Evolutionary conservation across 2,888 invertebrate species (phyloP).

Genomic region (Tanytarsus gracilentus): DNA sequence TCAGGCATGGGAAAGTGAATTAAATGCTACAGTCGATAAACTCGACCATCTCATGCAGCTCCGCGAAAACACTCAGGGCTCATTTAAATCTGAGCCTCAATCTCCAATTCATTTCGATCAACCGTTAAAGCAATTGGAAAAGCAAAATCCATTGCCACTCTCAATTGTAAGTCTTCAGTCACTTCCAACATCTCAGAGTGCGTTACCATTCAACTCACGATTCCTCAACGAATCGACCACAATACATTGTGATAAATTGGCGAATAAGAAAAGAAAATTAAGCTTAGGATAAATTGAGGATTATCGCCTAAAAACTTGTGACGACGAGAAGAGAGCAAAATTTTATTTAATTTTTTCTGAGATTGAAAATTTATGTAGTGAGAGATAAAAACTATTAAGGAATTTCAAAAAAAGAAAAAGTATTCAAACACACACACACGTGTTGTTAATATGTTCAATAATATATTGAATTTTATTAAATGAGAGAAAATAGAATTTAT

Average conservation of each 20-base stretch:
- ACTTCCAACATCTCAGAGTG: conserved; percentile 38
- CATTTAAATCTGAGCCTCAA: conserved; percentile 33
- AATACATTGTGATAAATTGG: conserved; percentile 22
- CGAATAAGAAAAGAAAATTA: conserved; percentile 22
- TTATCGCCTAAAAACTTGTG: neutral
- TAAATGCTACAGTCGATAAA: conserved; percentile 69
- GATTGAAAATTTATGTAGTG: no score
- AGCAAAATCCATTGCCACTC: conserved; percentile 40
- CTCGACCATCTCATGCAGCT: conserved; percentile 62
- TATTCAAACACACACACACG: no score
- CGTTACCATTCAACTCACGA: conserved; percentile 5
- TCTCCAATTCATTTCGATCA: conserved; percentile 38
- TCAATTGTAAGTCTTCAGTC: conserved; percentile 44
- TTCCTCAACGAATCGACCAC: conserved; percentile 4
- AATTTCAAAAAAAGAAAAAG: no score
- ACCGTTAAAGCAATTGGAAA: conserved; percentile 39
- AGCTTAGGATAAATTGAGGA: neutral
- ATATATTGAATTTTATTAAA: no score
- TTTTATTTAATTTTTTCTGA: neutral
- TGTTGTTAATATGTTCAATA: no score
- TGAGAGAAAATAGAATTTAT: no score
- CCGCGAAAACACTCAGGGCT: conserved; percentile 44
- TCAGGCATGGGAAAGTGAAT: conserved; percentile 62
- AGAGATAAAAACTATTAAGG: no score
- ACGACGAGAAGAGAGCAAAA: neutral